These are phyloP conservation scores for Heliconius melpomene DNA, from an alignment of 1,140 invertebrate genomes.

Conservation along the genomic window DNA sequence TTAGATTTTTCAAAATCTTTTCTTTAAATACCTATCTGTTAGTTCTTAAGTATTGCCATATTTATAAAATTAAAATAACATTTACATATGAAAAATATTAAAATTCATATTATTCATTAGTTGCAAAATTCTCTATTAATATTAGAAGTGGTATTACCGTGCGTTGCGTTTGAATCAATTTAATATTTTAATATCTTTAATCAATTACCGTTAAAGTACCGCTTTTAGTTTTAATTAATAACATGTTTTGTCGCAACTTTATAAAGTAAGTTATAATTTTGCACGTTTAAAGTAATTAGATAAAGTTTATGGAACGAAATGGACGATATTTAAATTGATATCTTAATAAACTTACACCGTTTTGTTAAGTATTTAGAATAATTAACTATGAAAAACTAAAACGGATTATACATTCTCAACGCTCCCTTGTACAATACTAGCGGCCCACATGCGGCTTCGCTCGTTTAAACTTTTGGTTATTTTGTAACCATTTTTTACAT, in stretches of 20 bases:
- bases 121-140: background rate
- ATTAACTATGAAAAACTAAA: too few relatives aligned
- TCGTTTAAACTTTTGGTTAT: too few relatives aligned
- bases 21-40: too few relatives aligned
- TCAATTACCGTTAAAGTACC: background rate
- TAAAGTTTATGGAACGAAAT: constrained; percentile 1
- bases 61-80: too few relatives aligned
- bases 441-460: too few relatives aligned
- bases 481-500: too few relatives aligned
- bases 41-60: too few relatives aligned
- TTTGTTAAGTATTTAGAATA: background rate
- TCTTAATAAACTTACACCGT: background rate
- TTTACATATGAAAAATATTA: too few relatives aligned
- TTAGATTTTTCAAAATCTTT: too few relatives aligned
- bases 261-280: background rate
- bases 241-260: background rate
- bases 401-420: too few relatives aligned
- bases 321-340: background rate
- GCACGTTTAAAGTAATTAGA: background rate
- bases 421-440: too few relatives aligned
- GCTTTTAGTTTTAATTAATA: constrained; percentile 2
- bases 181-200: background rate
- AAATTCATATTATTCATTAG: background rate
- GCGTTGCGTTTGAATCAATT: background rate
- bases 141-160: background rate